Evolutionary conservation across 2,888 invertebrate genomes (phyloP).

Genomic region (Carcina quercana): DNA sequence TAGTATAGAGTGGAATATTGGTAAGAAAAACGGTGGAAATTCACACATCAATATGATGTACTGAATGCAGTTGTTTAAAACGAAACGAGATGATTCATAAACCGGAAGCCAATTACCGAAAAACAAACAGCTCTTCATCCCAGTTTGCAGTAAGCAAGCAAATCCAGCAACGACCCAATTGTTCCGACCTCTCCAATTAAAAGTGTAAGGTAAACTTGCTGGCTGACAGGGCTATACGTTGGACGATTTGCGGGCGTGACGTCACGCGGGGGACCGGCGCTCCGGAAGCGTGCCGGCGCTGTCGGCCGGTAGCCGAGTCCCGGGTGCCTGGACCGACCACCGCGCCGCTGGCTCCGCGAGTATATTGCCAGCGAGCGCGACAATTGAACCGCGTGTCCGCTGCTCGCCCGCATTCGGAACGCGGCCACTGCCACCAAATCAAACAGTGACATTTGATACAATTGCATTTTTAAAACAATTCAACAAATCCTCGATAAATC

Average conservation of each 20-base stretch:
- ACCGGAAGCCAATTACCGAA: no score
- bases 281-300: slow-evolving; percentile 53
- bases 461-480: slow-evolving; percentile 1
- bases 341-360: no score
- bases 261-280: slow-evolving; percentile 40
- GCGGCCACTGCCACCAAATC: slow-evolving; percentile 39
- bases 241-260: slow-evolving; percentile 30
- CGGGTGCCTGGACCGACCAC: slow-evolving; percentile 43
- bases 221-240: slow-evolving; percentile 27
- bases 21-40: no score
- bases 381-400: slow-evolving; percentile 70
- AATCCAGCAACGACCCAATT: slow-evolving; percentile 64
- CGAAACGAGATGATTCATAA: no score
- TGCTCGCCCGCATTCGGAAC: slow-evolving; percentile 44
- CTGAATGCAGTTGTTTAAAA: no score
- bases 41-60: no score
- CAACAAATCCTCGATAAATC: background rate
- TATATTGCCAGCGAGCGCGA: slow-evolving; percentile 59
- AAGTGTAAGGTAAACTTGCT: slow-evolving; percentile 65
- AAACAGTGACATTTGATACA: slow-evolving; percentile 19
- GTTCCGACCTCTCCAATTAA: slow-evolving; percentile 69
- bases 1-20: no score
- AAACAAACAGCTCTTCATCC: no score
- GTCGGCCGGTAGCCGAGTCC: slow-evolving; percentile 50
- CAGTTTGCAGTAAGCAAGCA: no score